Evolutionary conservation across 2,888 invertebrate genomes (phyloP).

Genomic region (Pharmacophagus antenor): DNA sequence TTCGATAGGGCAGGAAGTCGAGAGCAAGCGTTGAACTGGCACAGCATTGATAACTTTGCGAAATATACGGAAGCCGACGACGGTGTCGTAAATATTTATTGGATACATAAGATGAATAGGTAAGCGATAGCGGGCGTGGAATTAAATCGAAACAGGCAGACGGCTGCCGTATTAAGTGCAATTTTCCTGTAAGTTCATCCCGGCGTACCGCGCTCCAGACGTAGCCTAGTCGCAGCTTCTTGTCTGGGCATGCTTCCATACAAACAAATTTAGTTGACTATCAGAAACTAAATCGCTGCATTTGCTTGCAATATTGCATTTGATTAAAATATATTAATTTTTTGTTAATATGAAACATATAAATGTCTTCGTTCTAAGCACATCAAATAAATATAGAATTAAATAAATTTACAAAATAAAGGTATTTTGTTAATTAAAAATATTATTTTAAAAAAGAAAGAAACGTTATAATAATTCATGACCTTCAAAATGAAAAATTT

Average conservation of each 20-base stretch:
- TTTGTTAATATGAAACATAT: background rate
- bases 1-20: too few relatives aligned
- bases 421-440: too few relatives aligned
- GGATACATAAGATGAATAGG: constrained; percentile 31
- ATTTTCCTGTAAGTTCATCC: constrained; percentile 60
- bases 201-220: constrained; percentile 38
- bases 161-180: constrained; percentile 58
- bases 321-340: background rate
- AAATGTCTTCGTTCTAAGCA: background rate
- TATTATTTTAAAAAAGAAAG: too few relatives aligned
- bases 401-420: background rate
- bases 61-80: constrained; percentile 18
- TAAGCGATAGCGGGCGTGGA: constrained; percentile 50
- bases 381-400: background rate
- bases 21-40: too few relatives aligned
- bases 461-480: too few relatives aligned
- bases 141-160: constrained; percentile 54
- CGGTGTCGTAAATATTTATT: constrained; percentile 41
- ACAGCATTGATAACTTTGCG: constrained; percentile 3
- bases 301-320: too few relatives aligned
- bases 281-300: background rate
- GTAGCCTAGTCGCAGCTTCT: constrained; percentile 30
- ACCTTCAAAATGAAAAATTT: too few relatives aligned
- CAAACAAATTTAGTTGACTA: constrained; percentile 5
- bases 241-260: constrained; percentile 7